Evolutionary conservation across 2,113 vertebrate species (phyloP).

Genomic region (Pseudopipra pipra): DNA sequence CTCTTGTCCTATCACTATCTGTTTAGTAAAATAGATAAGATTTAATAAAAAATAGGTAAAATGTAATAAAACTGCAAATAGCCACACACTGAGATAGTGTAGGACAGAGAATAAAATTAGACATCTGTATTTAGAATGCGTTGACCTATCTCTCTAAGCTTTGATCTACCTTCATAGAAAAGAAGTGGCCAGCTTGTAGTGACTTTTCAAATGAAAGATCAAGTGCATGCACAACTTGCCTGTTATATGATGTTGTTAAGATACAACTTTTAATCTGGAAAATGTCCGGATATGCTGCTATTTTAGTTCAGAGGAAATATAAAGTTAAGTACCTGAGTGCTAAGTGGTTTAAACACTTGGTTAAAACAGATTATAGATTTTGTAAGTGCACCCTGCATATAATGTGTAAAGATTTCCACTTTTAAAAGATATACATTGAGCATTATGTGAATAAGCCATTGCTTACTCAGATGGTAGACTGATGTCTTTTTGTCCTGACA

Average conservation of each 20-base stretch:
- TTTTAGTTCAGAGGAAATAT: neutral
- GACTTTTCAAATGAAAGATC: neutral
- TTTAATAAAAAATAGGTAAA: neutral
- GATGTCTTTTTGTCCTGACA: constrained; percentile 41
- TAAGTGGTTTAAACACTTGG: neutral
- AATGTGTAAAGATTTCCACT: neutral
- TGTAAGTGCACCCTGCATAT: neutral
- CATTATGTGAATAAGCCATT: constrained; percentile 5
- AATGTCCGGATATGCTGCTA: neutral
- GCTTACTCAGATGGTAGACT: neutral
- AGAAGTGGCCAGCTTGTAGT: neutral
- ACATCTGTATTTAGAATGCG: neutral
- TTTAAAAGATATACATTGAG: neutral
- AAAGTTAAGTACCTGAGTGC: neutral
- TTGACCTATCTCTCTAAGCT: neutral
- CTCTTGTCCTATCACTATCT: neutral
- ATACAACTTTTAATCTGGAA: neutral
- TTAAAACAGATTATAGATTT: neutral
- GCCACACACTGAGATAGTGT: neutral
- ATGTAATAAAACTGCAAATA: neutral
- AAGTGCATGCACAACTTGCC: neutral
- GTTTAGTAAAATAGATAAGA: neutral
- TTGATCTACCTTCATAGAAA: neutral
- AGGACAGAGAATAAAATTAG: neutral
- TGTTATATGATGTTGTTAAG: neutral